Evolutionary conservation across 1,140 invertebrate genomes (phyloP), one percentile per base, ranked within the genome.

Genomic region (Stegodyphus dumicola): DNA sequence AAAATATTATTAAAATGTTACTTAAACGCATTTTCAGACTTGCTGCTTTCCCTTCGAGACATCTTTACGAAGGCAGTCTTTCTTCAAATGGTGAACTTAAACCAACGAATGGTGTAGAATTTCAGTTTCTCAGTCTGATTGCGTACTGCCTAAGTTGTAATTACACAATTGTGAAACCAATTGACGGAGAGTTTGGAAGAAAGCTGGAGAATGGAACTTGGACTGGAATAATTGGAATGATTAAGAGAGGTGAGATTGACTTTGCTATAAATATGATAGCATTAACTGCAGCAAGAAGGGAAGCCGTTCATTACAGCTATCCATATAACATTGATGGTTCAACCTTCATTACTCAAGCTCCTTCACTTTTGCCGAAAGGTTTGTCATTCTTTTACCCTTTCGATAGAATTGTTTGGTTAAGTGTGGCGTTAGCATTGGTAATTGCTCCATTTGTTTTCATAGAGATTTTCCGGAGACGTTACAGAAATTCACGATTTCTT

Each of bases 371-470:
- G 17, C 15, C 13, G 6, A 54, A 54, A 74, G n/a, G 51, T 17
- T 13, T 74, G 13, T 49, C 52, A 18, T 74, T 17, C 11, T 74
- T 74, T 54, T 74, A 53, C 18, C 71, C 71, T 17, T 54, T 74
- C 11, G 52, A 54, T 18, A 13, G 6, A 7, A 54, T 54, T 10
- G 15, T 54, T 49, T 74, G 71, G 71, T 11, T 54, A 6, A 73
- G 51, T 73, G 5, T 73, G n/a, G 11, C 52, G 11, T 4, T 73
- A 49, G 13, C 51, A n/a, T 11, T 73, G 49, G 5, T 73, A n/a
- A 52, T 51, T 11, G 70, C 70, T 6, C 70, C 70, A 52, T 51
- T 73, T 73, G 48, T 17, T 9, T 73, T 73, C 13, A 73, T 52
- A 51, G 49, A 3, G 4, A 13, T 73, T 51, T 52, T 52, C 13